These are phyloP conservation scores for Drosophila setifemur DNA, from an alignment of 1,140 invertebrate species.

Conservation along the genomic window DNA sequence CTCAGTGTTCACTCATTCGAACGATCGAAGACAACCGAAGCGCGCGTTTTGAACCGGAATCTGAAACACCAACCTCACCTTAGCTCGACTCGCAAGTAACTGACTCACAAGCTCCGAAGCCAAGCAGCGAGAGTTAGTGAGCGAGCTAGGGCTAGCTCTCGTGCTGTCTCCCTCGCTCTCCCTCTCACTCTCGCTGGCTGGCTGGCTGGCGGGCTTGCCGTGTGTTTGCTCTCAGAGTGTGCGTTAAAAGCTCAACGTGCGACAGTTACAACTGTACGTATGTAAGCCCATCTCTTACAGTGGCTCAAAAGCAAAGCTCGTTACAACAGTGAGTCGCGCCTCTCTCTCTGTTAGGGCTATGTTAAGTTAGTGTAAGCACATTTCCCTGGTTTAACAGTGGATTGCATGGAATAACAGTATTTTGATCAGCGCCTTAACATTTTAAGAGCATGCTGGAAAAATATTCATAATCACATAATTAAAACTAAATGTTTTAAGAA, in stretches of 20 bases:
- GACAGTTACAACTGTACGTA: constrained; percentile 42
- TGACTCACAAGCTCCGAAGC: constrained; percentile 46
- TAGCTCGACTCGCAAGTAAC: constrained; percentile 68
- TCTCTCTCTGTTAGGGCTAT: background rate
- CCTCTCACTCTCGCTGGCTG: constrained; percentile 9
- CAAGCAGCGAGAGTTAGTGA: constrained; percentile 9
- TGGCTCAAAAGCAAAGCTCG: background rate
- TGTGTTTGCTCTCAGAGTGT: background rate
- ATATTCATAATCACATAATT: too few species aligned
- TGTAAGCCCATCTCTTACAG: constrained; percentile 4
- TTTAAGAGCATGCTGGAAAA: too few species aligned
- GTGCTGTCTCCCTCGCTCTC: background rate
- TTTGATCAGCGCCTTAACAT: too few species aligned
- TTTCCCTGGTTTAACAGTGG: too few species aligned
- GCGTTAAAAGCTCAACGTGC: constrained; percentile 10
- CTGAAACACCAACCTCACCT: constrained; percentile 62
- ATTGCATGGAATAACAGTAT: too few species aligned
- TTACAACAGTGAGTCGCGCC: background rate
- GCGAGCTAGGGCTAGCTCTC: constrained; percentile 32
- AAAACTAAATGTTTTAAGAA: too few species aligned
- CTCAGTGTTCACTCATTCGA: constrained; percentile 31
- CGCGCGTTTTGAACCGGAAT: constrained; percentile 28
- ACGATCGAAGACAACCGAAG: constrained; percentile 1
- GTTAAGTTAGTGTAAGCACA: too few species aligned
- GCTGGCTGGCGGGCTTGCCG: constrained; percentile 32